These are phyloP conservation scores for Diplolepis rosae DNA, from an alignment of 2,888 invertebrate genomes.

Conservation along the genomic window DNA sequence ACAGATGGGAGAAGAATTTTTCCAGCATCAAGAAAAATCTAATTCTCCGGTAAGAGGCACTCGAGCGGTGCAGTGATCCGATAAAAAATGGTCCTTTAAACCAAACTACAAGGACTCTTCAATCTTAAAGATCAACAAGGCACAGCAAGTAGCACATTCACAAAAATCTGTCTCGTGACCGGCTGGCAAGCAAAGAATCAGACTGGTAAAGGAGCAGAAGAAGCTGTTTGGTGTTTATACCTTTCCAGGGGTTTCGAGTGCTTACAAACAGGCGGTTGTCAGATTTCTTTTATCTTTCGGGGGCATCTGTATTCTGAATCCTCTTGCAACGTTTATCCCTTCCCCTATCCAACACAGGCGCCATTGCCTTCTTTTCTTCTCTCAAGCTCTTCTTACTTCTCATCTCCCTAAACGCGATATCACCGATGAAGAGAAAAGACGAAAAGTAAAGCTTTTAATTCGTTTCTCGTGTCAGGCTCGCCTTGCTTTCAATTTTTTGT, in stretches of 20 bases:
- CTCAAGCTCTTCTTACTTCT: neutral
- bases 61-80: slow-evolving; percentile 24
- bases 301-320: slow-evolving; percentile 63
- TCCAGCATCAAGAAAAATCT: slow-evolving; percentile 38
- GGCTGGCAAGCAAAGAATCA: slow-evolving; percentile 44
- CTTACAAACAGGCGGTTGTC: slow-evolving; percentile 72
- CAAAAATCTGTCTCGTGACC: slow-evolving; percentile 16
- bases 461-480: slow-evolving; percentile 42
- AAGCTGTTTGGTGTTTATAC: slow-evolving; percentile 66
- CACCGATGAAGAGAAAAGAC: slow-evolving; percentile 36
- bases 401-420: slow-evolving; percentile 38
- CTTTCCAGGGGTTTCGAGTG: slow-evolving; percentile 61
- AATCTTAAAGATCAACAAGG: slow-evolving; percentile 29
- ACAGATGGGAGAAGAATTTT: too few species aligned
- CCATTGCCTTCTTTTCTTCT: slow-evolving; percentile 27
- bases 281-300: slow-evolving; percentile 71
- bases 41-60: slow-evolving; percentile 41
- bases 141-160: slow-evolving; percentile 3
- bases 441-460: slow-evolving; percentile 43
- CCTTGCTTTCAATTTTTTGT: neutral
- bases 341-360: slow-evolving; percentile 27
- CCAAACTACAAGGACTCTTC: slow-evolving; percentile 24
- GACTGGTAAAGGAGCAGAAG: slow-evolving; percentile 50
- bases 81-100: slow-evolving; percentile 24
- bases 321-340: slow-evolving; percentile 47